phyloP scores from a whole-genome alignment of 1,140 invertebrate species.

The Ceratosolen solmsi region DNA sequence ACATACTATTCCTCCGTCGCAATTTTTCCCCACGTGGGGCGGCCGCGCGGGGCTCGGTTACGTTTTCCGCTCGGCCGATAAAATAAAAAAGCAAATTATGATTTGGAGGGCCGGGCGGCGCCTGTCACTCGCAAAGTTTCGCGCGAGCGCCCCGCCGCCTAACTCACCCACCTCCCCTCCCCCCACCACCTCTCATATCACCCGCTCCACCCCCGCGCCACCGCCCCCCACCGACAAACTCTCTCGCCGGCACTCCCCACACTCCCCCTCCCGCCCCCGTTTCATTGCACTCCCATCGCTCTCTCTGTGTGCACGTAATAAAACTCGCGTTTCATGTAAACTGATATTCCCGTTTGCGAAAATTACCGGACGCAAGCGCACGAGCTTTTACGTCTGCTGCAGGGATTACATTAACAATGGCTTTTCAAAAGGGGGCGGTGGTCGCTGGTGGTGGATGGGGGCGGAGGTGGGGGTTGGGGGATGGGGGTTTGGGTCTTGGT shows the following conservation, averaged over 20 bases:
- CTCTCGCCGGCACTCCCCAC: background rate
- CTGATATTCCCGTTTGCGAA: constrained; percentile 53
- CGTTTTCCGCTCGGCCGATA: constrained; percentile 51
- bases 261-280: background rate
- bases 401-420: constrained; percentile 54
- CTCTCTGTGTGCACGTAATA: constrained; percentile 45
- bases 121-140: constrained; percentile 53
- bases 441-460: background rate
- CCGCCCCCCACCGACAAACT: background rate
- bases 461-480: background rate
- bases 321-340: constrained; percentile 53
- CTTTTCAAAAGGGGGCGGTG: background rate
- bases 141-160: constrained; percentile 7
- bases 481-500: background rate
- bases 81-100: constrained; percentile 54
- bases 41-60: constrained; percentile 37
- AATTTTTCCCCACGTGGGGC: constrained; percentile 29
- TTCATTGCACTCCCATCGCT: background rate
- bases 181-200: background rate
- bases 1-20: constrained; percentile 29
- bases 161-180: background rate
- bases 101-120: constrained; percentile 51
- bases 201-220: background rate
- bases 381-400: constrained; percentile 53
- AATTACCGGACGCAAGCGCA: constrained; percentile 48